Evolutionary conservation across 2,113 vertebrate genomes (phyloP).

Genomic region (Dascyllus trimaculatus): DNA sequence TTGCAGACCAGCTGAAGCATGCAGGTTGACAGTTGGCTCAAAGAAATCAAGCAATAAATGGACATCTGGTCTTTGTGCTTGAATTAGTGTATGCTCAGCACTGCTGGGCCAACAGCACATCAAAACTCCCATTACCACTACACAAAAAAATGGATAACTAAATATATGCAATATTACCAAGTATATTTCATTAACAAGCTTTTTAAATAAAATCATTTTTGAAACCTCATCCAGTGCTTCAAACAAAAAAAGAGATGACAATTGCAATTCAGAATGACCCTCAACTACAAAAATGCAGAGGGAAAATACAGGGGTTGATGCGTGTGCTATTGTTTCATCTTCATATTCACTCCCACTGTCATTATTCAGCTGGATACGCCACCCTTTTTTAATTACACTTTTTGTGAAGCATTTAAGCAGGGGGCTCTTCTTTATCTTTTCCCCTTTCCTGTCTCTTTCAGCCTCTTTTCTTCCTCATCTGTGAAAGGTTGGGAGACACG

Average conservation of each 20-base stretch:
- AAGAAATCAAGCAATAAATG: conserved; percentile 56
- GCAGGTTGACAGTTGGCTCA: conserved; percentile 57
- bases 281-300: neutral
- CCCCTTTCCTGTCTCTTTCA: conserved; percentile 42
- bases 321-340: conserved; percentile 46
- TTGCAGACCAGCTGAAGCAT: conserved; percentile 58
- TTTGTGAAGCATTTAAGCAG: conserved; percentile 80
- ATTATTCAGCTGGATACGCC: conserved; percentile 71
- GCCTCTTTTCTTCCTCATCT: conserved; percentile 43
- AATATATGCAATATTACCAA: neutral
- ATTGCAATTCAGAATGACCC: conserved; percentile 26
- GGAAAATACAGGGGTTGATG: conserved; percentile 16
- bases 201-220: conserved; percentile 20
- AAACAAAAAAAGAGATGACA: conserved; percentile 12
- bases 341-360: conserved; percentile 42
- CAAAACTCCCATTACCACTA: conserved; percentile 1
- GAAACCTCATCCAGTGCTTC: neutral
- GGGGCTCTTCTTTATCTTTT: conserved; percentile 77
- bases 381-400: conserved; percentile 89
- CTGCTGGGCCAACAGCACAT: conserved; percentile 14
- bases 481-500: conserved; percentile 75
- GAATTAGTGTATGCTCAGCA: conserved; percentile 26
- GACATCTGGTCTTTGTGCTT: conserved; percentile 61
- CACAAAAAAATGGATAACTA: neutral
- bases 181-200: neutral